Base-by-base conservation (phyloP, 2,888 invertebrate genomes). In the Athalia rosae region DNA sequence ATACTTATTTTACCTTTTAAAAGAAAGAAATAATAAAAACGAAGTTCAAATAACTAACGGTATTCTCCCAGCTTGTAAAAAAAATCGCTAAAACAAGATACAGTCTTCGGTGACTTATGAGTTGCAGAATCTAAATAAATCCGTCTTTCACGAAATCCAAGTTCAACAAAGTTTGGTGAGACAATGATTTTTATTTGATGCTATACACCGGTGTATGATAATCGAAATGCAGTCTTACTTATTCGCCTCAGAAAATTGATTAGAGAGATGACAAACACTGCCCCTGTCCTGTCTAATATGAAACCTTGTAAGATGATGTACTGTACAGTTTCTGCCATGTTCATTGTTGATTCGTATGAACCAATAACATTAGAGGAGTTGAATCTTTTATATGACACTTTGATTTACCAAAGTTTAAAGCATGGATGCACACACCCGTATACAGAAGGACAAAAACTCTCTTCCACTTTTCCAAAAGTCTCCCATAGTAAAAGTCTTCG, bases 381-480 rank as follows among this genome's bases (percentile, higher is more conserved):
- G 7, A 50, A 48, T 43, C 61, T 62, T 50, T 28, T 28, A 11
- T 62, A 62, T 74, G 15, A 61, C 41, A 74, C 73, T 50, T 9
- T 11, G 48, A 61, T 8, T 61, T 59, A 74, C 59, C 48, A 79
- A 79, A 53, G 79, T 84, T 78, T 79, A 81, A 80, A 83, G 83
- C 83, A 83, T 83, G 83, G 79, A 80, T 61, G 76, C 69, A 77
- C 82, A 83, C 81, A 81, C 81, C 81, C 82, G 82, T 83, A 81
- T 81, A 79, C 83, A 83, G 73, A 78, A 76, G 76, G 78, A 76
- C 48, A 73, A 79, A 76, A 64, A 76, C 78, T 77, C 77, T 77
- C 67, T 64, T 76, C 76, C 78, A 78, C 78, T 76, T 28, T 74
- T 78, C 66, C 63, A 48, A 78, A 53, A 77, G 13, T 45, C 4